Base-by-base conservation (phyloP, 2,113 vertebrate species). In the Zosterops hypoxanthus region DNA sequence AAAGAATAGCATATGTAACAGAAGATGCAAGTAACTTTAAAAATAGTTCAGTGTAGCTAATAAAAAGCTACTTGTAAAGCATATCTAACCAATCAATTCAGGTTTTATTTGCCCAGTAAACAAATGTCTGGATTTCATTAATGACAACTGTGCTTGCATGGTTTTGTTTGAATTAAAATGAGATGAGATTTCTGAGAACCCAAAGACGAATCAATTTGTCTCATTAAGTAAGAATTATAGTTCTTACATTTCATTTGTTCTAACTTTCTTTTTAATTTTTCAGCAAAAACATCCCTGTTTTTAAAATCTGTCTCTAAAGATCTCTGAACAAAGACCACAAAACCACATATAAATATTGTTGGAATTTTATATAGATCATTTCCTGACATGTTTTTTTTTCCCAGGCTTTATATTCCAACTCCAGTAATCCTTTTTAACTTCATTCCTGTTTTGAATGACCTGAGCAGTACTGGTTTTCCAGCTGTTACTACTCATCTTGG, bases 401-500 rank as follows among this genome's bases (percentile, higher is more conserved):
- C 87, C 70, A 41, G 42, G 53, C 53, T 75, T 87, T 84, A 56
- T 76, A 76, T 53, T 92, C 46, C 44, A 76, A 75, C 31, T 68
- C 46, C 49, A 52, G 49, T 70, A 75, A 76, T n/a, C 0, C 60
- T 75, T 92, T 94, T 65, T 34, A 94, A 86, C 78, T 87, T 87
- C 28, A 29, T 53, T 95, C 22, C 34, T 46, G 25, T 79, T 84
- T 42, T 46, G 41, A 94, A n/a, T 26, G 57, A 85, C 69, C 65
- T 86, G n/a, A 93, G 65, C 16, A 52, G 24, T 34, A 41, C n/a
- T 84, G 61, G 25, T 56, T 87, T 92, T 84, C 83, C 92, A 92
- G 92, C 83, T 96, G 92, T 68, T 91, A 47, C 61, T 72, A 84
- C 93, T 94, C 60, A 89, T 64, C 72, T 50, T 79, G 53, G 57